Base-by-base conservation (phyloP, 1,140 invertebrate species). In the Bombus confusus region DNA sequence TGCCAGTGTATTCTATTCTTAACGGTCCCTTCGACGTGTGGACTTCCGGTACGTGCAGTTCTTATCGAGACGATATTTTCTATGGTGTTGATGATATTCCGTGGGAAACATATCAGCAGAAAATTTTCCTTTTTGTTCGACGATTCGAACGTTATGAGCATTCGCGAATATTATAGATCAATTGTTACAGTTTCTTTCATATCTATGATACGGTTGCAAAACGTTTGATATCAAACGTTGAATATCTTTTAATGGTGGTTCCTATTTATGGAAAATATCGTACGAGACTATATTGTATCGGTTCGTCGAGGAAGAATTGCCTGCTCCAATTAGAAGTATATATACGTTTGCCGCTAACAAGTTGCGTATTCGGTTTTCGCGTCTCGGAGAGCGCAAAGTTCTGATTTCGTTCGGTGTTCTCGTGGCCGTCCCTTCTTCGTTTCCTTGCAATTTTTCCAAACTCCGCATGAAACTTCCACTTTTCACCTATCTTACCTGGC, bases 11-110 rank as follows among this genome's bases (percentile, higher is more conserved):
- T 1, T 47, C 37, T 43, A 52, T n/a, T 39, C 41, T 47, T 57
- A 71, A 25, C 82, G 37, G 13, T 59, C 82, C 52, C 66, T 64
- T 79, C 22, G 31, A 47, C 34, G 13, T 34, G 28, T 34, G 22
- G 15, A 78, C 77, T 73, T 72, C 83, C 68, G 68, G 18, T 52
- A 57, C 57, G 57, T 31, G 83, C 52, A 62, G 12, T 37, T 64
- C 76, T 73, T 80, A 85, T 85, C 83, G 68, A 71, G 25, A 41
- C 39, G 69, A 72, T 72, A 72, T 72, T 72, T 72, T 72, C 69
- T 72, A 52, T 22, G 47, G 6, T 15, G 47, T 52, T 52, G 5
- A 52, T 8, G 13, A 41, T 25, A 8, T 13, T 15, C 12, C 15
- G 13, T 6, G 34, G 57, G 37, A n/a, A 72, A 39, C 69, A n/a